phyloP scores from a whole-genome alignment of 1,140 invertebrate genomes.

The Apis florea region DNA sequence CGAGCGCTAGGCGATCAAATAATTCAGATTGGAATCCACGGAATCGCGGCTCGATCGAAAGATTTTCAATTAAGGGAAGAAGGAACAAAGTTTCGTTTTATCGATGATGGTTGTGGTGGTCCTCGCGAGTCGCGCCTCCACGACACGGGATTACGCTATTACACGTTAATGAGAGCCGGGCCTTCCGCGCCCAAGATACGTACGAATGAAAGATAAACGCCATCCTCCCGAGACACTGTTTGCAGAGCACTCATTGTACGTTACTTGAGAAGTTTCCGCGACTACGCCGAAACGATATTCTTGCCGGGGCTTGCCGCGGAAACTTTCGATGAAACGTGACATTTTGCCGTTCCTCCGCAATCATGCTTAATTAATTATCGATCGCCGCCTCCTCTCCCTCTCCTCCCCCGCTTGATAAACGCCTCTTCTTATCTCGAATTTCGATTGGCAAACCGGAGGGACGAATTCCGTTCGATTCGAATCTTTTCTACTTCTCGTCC shows the following conservation, averaged over 20 bases:
- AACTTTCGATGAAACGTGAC: slow-evolving; percentile 53
- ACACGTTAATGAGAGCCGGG: slow-evolving; percentile 49
- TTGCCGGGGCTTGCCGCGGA: slow-evolving; percentile 34
- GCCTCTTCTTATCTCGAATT: not conserved
- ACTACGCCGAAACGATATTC: slow-evolving; percentile 52
- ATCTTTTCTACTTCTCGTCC: no score
- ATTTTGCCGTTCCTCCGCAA: slow-evolving; percentile 55
- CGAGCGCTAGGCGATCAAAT: not conserved
- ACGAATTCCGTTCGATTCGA: no score
- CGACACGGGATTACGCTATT: slow-evolving; percentile 37
- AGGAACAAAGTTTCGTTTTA: slow-evolving; percentile 40
- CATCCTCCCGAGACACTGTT: slow-evolving; percentile 41
- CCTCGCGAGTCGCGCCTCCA: not conserved
- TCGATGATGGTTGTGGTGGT: not conserved
- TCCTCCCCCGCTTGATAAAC: not conserved
- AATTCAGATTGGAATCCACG: not conserved
- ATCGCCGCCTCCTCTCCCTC: slow-evolving; percentile 30
- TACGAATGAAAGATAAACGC: slow-evolving; percentile 60
- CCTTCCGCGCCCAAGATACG: slow-evolving; percentile 36
- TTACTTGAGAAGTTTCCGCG: slow-evolving; percentile 47
- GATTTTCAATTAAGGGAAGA: slow-evolving; percentile 42
- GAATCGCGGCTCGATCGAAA: slow-evolving; percentile 20
- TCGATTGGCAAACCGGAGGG: not conserved
- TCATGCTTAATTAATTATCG: slow-evolving; percentile 64
- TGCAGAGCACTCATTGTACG: slow-evolving; percentile 50